Percentiles rank a stretch among this genome's conserved stretches.
phyloP scores from a whole-genome alignment of 1,140 invertebrate species.

The Drosophila sp. region DNA sequence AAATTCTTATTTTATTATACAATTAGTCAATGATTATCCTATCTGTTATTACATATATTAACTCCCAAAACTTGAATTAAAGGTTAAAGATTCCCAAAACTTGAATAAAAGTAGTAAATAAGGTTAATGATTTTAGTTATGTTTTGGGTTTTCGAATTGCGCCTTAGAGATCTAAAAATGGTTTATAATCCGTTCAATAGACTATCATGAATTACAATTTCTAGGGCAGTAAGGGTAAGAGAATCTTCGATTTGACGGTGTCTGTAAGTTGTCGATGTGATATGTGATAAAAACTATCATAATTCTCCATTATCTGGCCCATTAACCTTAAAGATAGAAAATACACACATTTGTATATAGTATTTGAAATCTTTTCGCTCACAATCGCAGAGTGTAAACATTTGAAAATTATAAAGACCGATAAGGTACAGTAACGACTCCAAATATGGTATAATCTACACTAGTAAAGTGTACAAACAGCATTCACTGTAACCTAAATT shows the following conservation, averaged over 20 bases:
- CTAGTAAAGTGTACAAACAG: background rate
- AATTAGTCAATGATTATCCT: no score
- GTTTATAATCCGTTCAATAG: no score
- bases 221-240: background rate
- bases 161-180: no score
- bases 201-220: background rate
- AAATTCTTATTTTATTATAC: no score
- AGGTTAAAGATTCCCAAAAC: no score
- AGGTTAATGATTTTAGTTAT: no score
- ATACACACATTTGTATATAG: background rate
- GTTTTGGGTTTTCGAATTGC: no score
- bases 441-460: background rate
- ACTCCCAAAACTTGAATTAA: no score
- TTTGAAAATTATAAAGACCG: background rate
- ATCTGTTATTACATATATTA: no score
- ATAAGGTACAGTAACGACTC: slow-evolving; percentile 1
- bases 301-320: background rate
- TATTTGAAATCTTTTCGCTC: background rate
- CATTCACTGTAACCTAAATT: slow-evolving; percentile 3
- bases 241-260: background rate
- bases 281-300: background rate
- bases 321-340: slow-evolving; percentile 2
- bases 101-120: no score
- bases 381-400: background rate
- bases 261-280: background rate